Conservation (phyloP, 2,797 vertebrate species). For the Pachyuromys duprasi region DNA sequence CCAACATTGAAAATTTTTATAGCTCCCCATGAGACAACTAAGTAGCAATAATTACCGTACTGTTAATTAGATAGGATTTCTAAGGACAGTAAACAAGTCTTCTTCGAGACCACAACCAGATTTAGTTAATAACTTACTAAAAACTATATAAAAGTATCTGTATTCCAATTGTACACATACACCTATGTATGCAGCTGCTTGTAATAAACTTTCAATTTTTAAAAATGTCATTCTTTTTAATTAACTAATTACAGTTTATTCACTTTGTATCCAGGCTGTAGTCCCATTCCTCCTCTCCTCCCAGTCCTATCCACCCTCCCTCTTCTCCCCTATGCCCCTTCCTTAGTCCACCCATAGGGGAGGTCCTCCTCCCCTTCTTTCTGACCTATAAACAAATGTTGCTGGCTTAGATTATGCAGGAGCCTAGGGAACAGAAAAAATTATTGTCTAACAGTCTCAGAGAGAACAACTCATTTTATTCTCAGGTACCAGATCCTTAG, state of each 20-base stretch:
- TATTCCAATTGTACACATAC: background rate
- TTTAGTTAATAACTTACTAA: conserved; percentile 16
- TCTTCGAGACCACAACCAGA: background rate
- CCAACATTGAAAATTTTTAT: background rate
- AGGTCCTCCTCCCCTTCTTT: no score
- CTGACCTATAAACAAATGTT: background rate
- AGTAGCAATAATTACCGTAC: conserved; percentile 30
- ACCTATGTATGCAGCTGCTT: background rate
- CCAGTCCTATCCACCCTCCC: no score
- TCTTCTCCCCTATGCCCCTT: no score
- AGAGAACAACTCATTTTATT: background rate
- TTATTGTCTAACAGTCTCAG: background rate
- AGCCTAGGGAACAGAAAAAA: conserved; percentile 5
- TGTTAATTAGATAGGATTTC: background rate
- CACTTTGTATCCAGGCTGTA: no score
- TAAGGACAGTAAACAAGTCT: conserved; percentile 11
- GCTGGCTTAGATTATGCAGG: background rate
- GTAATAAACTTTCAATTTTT: background rate
- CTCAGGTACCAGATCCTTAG: background rate
- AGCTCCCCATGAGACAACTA: conserved; percentile 36
- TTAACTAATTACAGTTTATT: no score
- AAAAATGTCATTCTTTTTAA: no score
- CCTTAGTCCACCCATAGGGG: no score
- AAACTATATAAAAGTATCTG: conserved; percentile 6
- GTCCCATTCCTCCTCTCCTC: no score